Evolutionary conservation across 2,888 invertebrate species (phyloP), one percentile per base, ranked within the genome.

Genomic region (Unio pictorum): DNA sequence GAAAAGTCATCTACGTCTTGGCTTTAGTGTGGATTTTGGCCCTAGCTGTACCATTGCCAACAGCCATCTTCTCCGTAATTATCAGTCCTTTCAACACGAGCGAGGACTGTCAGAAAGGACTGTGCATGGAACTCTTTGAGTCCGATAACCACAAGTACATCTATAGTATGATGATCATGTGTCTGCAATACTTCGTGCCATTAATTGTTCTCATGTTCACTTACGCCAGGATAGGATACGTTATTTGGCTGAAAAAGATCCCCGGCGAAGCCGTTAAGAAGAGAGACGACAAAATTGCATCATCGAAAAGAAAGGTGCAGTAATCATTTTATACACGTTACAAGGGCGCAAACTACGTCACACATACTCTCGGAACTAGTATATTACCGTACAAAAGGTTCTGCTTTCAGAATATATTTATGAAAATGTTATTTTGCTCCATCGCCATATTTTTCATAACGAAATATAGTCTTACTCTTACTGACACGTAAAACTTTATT

Each of bases 191-290:
- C 89, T 92, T 95, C 73, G 91, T 96, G 76, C 97, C 97, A 0
- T 91, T 96, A 75, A 89, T 92, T 34, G 95, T 95, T 59, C 92
- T 97, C 23, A 91, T 96, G 70, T 95, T 94, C 88, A 96, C 96
- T 0, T 97, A 97, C 88, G 93, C 94, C 2, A 93, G 95, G 79
- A 97, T 97, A 73, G 96, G 95, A 0, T 92, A 94, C 64, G 94
- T 95, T 20, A 95, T 97, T 61, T 96, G 96, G 95, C 95, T 95
- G 30, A 94, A 95, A 78, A 92, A 94, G 57, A 94, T 95, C 11
- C 96, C 96, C 0, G 96, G 96, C 0, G 96, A 96, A 89, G 96
- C 96, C 0, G 95, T 96, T 87, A 94, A 94, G 73, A 93, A 92
- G 8, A 91, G 96, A 61, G 96, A 96, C 91, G 93, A 94, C 79